phyloP scores from a whole-genome alignment of 2,113 vertebrate species.

The Macrotus californicus region DNA sequence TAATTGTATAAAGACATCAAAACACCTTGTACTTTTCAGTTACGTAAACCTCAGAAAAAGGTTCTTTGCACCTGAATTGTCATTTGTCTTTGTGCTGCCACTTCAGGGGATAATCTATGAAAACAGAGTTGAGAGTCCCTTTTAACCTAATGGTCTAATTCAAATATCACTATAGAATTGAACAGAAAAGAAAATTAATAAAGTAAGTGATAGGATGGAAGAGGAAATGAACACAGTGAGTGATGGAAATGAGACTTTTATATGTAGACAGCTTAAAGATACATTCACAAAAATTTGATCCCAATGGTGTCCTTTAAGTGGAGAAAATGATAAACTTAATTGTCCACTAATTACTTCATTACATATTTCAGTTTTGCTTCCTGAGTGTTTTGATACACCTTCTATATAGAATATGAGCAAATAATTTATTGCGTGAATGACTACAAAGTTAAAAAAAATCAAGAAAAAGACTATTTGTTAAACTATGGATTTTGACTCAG shows the following conservation, averaged over 20 bases:
- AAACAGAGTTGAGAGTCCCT: neutral
- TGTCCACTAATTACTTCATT: neutral
- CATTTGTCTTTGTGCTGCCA: neutral
- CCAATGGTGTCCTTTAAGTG: neutral
- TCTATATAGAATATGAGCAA: neutral
- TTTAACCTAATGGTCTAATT: neutral
- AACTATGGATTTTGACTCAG: neutral
- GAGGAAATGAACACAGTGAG: constrained; percentile 40
- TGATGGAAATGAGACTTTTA: constrained; percentile 40
- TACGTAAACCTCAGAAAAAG: neutral
- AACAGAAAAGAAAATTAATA: constrained; percentile 64
- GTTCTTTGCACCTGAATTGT: constrained; percentile 9
- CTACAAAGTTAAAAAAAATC: neutral
- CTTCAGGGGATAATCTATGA: constrained; percentile 3
- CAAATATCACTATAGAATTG: constrained; percentile 23
- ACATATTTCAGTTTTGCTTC: neutral
- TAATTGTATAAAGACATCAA: constrained; percentile 3
- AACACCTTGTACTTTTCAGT: neutral
- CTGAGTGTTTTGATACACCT: neutral
- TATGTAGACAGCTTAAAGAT: constrained; percentile 28
- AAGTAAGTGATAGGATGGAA: constrained; percentile 40
- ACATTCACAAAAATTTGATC: constrained; percentile 75
- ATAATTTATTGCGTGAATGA: neutral
- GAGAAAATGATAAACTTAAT: neutral
- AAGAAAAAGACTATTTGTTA: neutral